phyloP scores from a whole-genome alignment of 2,113 vertebrate species.

The Carassius gibelio region DNA sequence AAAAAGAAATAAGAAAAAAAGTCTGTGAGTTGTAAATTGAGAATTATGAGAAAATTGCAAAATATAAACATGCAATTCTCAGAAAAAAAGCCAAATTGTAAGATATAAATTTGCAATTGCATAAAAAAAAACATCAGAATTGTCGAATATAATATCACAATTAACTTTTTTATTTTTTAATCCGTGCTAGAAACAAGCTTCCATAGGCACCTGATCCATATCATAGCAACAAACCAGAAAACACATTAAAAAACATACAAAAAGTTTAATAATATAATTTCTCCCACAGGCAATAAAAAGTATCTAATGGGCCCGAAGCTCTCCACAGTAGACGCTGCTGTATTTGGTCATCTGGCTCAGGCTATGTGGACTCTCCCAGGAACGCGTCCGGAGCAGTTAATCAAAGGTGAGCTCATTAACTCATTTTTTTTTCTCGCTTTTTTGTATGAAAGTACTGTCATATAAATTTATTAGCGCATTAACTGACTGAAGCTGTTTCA shows the following conservation, averaged over 20 bases:
- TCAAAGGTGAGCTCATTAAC: constrained; percentile 84
- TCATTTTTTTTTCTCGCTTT: no score
- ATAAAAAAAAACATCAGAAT: background rate
- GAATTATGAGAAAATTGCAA: background rate
- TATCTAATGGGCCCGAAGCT: constrained; percentile 93
- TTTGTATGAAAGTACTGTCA: background rate
- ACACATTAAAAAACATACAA: background rate
- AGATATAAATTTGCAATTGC: background rate
- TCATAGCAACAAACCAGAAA: background rate
- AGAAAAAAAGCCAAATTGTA: background rate
- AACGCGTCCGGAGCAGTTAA: constrained; percentile 90
- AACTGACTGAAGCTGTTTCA: background rate
- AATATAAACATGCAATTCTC: background rate
- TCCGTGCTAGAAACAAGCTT: background rate
- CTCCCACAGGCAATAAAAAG: constrained; percentile 88
- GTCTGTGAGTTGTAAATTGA: background rate
- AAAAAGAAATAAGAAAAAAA: background rate
- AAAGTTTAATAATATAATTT: background rate
- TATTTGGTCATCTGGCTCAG: constrained; percentile 94
- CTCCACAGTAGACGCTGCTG: constrained; percentile 90
- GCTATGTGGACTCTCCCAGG: constrained; percentile 98
- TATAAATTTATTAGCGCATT: background rate
- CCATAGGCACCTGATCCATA: background rate
- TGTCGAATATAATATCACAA: background rate
- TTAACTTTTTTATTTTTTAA: background rate